These are phyloP conservation scores for Eristalis pertinax DNA, from an alignment of 2,888 invertebrate genomes.

Conservation along the genomic window DNA sequence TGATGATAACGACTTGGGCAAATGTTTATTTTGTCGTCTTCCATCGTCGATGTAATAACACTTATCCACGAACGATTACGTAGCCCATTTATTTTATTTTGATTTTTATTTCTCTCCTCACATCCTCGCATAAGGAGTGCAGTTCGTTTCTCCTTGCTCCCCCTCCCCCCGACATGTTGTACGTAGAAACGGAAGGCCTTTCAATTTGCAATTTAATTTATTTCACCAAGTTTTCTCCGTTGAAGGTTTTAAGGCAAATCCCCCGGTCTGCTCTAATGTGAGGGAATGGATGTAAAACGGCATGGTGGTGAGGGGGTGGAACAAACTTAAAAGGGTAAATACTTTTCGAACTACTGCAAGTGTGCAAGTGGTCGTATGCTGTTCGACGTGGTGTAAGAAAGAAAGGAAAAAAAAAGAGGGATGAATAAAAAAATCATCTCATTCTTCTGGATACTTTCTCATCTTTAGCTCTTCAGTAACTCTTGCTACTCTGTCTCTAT, in stretches of 20 bases:
- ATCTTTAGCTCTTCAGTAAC: background rate
- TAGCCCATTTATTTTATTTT: constrained; percentile 33
- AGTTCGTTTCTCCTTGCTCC: background rate
- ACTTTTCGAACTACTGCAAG: constrained; percentile 29
- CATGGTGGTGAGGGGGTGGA: background rate
- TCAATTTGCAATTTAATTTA: constrained; percentile 26
- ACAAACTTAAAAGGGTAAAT: constrained; percentile 35
- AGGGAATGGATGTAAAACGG: background rate
- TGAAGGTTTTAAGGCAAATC: constrained; percentile 19
- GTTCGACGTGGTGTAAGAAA: background rate
- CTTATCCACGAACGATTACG: constrained; percentile 41
- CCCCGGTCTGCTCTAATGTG: background rate
- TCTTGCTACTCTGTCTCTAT: background rate
- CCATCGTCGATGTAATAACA: constrained; percentile 42
- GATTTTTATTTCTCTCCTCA: constrained; percentile 23
- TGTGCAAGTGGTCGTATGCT: constrained; percentile 20
- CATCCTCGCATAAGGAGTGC: background rate
- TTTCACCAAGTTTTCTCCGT: background rate
- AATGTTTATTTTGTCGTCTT: constrained; percentile 37
- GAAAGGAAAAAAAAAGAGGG: background rate
- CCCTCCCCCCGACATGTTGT: no score
- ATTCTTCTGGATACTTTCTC: background rate
- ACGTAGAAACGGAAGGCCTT: background rate
- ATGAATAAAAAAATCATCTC: background rate
- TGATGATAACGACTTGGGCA: constrained; percentile 26